Base-by-base conservation (phyloP, 2,797 vertebrate species). In the Morus bassanus region DNA sequence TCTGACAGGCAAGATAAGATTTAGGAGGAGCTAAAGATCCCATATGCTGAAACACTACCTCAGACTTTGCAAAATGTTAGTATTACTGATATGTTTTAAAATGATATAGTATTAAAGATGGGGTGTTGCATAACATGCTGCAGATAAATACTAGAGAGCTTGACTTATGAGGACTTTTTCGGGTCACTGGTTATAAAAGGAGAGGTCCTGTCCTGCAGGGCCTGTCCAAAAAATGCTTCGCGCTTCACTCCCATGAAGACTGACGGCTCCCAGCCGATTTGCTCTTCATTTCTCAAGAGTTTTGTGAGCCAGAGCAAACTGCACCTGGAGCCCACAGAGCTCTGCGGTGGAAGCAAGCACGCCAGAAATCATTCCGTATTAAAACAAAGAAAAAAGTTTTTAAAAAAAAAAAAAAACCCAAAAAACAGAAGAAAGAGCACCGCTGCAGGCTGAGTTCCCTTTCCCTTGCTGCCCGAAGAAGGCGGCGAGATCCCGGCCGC, bases 251-350 rank as follows among this genome's bases (percentile, higher is more conserved):
- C 72, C 60, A 14, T 7, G 9, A 37, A 88, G 50, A 60, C 23
- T 16, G 69, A 81, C 1, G 0, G 60, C 48, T 92, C 39, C 51
- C 57, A 27, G 56, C 35, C 16, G 8, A 50, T 10, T 11, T 69
- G 9, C 57, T 33, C 69, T 43, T 80, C 24, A 7, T 18, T 81
- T 69, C 81, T 72, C 24, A 54, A 12, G 30, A 39, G 64, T 35
- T 73, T 56, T 67, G 35, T 0, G 3, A 41, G 23, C 11, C 65
- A 57, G 13, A 78, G 14, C 2, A 6, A 82, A 57, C 14, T 0
- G 1, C 2, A 9, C 7, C 18, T 4, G 1, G 27, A 78, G 54
- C 30, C 39, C 35, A 28, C 0, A 33, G 16, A 50, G 22, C 31
- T 83, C 82, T 22, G 16, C 43, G 35, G 18, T 2, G 10, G 30